Conservation (phyloP, 2,888 invertebrate species). For the Pseudococcus jackbeardsleyi region DNA sequence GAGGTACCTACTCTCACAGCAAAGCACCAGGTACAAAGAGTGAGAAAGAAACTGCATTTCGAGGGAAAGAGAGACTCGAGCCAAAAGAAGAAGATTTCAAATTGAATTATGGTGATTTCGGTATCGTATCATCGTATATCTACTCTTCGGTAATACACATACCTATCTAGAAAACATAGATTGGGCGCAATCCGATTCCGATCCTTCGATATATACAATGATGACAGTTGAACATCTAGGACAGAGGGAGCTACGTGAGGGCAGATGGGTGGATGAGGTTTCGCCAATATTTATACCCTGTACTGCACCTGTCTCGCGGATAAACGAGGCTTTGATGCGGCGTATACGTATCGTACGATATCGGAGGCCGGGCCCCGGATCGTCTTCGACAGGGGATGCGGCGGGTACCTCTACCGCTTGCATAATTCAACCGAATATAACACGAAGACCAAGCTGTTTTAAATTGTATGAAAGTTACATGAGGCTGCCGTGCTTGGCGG, state of each 20-base stretch:
- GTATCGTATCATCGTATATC: too few species aligned
- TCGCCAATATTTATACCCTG: neutral
- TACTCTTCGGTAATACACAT: too few species aligned
- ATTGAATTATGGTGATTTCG: too few species aligned
- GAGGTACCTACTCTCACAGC: too few species aligned
- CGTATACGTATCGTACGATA: slow-evolving; percentile 27
- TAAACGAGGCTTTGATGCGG: slow-evolving; percentile 58
- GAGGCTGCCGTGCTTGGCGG: slow-evolving; percentile 69
- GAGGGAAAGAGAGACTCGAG: too few species aligned
- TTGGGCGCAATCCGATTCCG: neutral
- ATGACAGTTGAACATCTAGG: slow-evolving; percentile 24
- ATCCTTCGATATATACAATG: slow-evolving; percentile 27
- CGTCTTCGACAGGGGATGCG: neutral
- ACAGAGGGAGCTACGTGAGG: too few species aligned
- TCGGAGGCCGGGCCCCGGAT: slow-evolving; percentile 3
- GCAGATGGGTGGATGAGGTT: neutral
- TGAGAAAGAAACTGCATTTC: too few species aligned
- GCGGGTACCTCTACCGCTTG: slow-evolving; percentile 57
- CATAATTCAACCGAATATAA: slow-evolving; percentile 61
- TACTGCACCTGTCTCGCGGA: slow-evolving; percentile 49
- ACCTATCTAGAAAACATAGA: too few species aligned
- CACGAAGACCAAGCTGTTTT: slow-evolving; percentile 69
- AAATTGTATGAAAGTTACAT: slow-evolving; percentile 76
- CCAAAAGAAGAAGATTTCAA: too few species aligned
- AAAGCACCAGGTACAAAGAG: neutral